Conservation (phyloP, 2,888 invertebrate species). For the Dasypogon diadema region DNA sequence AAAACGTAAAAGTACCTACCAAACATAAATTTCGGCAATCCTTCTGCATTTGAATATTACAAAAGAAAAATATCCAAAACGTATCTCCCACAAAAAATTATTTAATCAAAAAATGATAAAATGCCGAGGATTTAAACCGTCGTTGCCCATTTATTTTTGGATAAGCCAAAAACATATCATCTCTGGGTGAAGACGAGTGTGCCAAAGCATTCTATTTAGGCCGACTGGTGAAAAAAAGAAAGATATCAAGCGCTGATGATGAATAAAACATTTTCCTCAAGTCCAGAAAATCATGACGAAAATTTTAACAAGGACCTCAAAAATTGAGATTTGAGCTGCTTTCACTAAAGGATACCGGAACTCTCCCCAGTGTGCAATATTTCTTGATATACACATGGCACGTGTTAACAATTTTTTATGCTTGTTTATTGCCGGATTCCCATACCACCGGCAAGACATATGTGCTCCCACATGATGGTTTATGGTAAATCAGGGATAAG, state of each 20-base stretch:
- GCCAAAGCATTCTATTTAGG: not conserved
- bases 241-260: not conserved
- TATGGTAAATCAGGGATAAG: conserved; percentile 45
- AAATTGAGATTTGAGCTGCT: conserved; percentile 41
- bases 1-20: too few species aligned
- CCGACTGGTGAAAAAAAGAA: not conserved
- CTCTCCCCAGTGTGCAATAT: conserved; percentile 35
- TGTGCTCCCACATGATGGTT: conserved; percentile 35
- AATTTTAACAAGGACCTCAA: conserved; percentile 31
- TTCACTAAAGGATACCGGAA: conserved; percentile 4
- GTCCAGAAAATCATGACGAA: conserved; percentile 47
- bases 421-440: conserved; percentile 23
- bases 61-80: too few species aligned
- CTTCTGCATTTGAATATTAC: too few species aligned
- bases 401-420: conserved; percentile 51
- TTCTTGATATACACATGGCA: conserved; percentile 39
- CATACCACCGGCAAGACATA: conserved; percentile 7
- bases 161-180: conserved; percentile 23
- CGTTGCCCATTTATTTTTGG: conserved; percentile 3
- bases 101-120: conserved; percentile 29
- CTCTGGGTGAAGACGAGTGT: conserved; percentile 12
- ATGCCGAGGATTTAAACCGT: conserved; percentile 20
- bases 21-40: not conserved
- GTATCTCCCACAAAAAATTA: not conserved
- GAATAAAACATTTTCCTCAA: conserved; percentile 41